Conservation (phyloP, 2,113 vertebrate species). For the Kryptolebias marmoratus region DNA sequence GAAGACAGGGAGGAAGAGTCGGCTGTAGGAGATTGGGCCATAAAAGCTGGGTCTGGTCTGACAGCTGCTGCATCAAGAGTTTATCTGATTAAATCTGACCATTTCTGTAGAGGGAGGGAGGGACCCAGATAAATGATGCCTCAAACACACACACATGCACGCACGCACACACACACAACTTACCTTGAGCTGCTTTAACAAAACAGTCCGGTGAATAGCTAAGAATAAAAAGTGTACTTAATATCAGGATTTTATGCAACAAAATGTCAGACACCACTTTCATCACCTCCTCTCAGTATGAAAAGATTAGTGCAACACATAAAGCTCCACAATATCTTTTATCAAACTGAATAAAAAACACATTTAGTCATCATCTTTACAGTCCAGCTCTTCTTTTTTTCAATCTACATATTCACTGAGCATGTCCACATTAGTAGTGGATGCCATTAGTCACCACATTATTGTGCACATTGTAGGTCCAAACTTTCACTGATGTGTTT, state of each 20-base stretch:
- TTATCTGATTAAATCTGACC: conserved; percentile 79
- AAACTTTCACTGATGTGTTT: neutral
- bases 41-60: conserved; percentile 44
- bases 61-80: conserved; percentile 74
- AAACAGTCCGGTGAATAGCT: neutral
- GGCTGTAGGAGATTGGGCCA: conserved; percentile 32
- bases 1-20: neutral
- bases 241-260: neutral
- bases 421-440: neutral
- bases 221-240: neutral
- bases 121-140: conserved; percentile 50
- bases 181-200: neutral
- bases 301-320: neutral
- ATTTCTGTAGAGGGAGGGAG: conserved; percentile 58
- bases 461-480: neutral
- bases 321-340: neutral
- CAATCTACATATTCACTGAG: neutral
- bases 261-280: neutral
- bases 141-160: conserved; percentile 12
- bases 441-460: neutral
- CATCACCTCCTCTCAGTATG: neutral
- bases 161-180: neutral
- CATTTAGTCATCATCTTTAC: conserved; percentile 1
- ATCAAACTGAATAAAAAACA: neutral
- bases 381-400: neutral